Base-by-base conservation (phyloP, 2,888 invertebrate species). In the Limnephilus lunatus region DNA sequence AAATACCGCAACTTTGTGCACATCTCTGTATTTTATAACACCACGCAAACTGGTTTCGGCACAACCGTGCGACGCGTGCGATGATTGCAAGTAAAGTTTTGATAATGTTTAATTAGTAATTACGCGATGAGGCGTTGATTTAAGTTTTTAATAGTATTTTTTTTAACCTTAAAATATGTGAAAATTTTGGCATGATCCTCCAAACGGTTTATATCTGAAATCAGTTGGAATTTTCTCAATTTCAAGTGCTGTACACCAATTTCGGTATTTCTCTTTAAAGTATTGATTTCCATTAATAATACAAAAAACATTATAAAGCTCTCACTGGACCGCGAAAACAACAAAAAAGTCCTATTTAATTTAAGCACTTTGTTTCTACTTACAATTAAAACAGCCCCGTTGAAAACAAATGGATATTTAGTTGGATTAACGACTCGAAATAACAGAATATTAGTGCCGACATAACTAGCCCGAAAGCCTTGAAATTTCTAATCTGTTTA, bases 401-500 rank as follows among this genome's bases (percentile, higher is more conserved):
- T 68, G n/a, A 68, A 68, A 68, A 68, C 68, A 68, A 68, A 25
- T 25, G 68, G 68, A 9, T 25, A n/a, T 68, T 68, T 68, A 68
- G 68, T 68, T 68, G 68, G 68, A 68, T 68, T 68, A 68, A 68
- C 68, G 25, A n/a, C 9, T 25, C 9, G 25, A 25, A 68, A 68
- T 25, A 68, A 25, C 68, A 68, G 68, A 68, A 68, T 68, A 68
- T 68, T 68, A 68, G 25, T 2, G 68, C 68, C 68, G n/a, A 85
- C 32, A 85, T 35, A 32, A 35, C 85, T 85, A n/a, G 25, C 39
- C 19, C 7, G n/a, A 85, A 85, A 85, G 35, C 85, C 85, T 85
- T 85, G 85, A 85, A 85, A 85, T 35, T 25, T 31, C 12, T 53
- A 31, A 89, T 89, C 39, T 80, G 44, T 89, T 89, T 89, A 9